Conservation (phyloP, 1,140 invertebrate species). For the Pogonomyrmex californicus region DNA sequence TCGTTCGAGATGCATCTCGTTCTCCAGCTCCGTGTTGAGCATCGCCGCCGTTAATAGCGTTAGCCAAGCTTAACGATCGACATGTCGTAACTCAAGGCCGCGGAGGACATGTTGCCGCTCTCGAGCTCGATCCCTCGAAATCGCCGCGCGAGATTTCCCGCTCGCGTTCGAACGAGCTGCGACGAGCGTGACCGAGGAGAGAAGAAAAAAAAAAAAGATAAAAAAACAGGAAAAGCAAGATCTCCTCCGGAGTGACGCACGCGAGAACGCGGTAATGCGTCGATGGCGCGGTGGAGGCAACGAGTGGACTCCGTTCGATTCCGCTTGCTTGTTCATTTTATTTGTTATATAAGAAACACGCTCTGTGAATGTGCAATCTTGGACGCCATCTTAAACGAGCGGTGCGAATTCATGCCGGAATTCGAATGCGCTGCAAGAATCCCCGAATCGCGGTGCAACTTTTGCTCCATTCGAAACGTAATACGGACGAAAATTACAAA, state of each 20-base stretch:
- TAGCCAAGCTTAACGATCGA: conserved; percentile 48
- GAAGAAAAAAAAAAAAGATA: no score
- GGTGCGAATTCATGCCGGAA: conserved; percentile 34
- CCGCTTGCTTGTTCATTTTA: conserved; percentile 66
- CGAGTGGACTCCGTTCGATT: conserved; percentile 44
- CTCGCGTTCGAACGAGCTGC: background rate
- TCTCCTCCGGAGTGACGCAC: background rate
- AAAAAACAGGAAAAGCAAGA: no score
- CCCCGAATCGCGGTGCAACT: background rate
- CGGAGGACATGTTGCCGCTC: conserved; percentile 73
- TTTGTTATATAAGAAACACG: conserved; percentile 75
- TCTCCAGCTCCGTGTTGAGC: background rate
- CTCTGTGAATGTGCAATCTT: conserved; percentile 59
- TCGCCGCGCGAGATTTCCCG: conserved; percentile 28
- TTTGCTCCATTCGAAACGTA: background rate
- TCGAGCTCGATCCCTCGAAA: conserved; percentile 67
- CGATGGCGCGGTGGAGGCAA: background rate
- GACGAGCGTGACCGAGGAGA: background rate
- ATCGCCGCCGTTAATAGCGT: background rate
- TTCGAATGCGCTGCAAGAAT: conserved; percentile 51
- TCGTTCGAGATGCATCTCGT: no score
- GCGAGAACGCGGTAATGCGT: background rate
- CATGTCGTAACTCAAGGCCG: conserved; percentile 69
- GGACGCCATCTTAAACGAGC: conserved; percentile 68
- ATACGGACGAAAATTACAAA: background rate